Conservation (phyloP, 53 echinoderm and acorn worm genomes). For the Luidia sarsii region DNA sequence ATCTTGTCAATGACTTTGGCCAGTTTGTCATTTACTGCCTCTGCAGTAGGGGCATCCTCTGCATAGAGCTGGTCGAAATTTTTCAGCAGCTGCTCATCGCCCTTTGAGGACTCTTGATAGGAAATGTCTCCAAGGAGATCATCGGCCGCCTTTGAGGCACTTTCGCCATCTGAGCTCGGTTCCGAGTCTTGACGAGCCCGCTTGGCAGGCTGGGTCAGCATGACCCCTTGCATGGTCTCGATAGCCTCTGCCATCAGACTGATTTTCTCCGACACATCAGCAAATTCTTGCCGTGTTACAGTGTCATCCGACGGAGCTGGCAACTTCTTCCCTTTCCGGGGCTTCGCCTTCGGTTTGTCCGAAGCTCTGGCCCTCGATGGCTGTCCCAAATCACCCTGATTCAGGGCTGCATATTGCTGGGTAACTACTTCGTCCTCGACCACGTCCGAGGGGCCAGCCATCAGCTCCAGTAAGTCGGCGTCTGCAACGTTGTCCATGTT, state of each 20-base stretch:
- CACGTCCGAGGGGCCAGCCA: neutral
- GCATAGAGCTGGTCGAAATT: slow-evolving; percentile 9
- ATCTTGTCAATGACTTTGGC: slow-evolving; percentile 6
- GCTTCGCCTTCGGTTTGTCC: too few species aligned
- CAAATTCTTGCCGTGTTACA: slow-evolving; percentile 6
- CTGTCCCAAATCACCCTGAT: neutral
- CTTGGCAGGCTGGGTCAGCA: neutral
- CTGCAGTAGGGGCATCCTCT: slow-evolving; percentile 2
- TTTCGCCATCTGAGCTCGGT: neutral
- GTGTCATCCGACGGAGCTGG: neutral
- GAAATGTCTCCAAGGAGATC: neutral
- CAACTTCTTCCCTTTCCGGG: neutral
- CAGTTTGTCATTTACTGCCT: slow-evolving; percentile 1
- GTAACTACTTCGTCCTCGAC: neutral
- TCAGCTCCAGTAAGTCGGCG: neutral
- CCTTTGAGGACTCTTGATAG: neutral
- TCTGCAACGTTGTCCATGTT: neutral
- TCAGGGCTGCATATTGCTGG: neutral
- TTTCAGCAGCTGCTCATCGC: neutral
- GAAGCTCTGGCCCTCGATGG: neutral
- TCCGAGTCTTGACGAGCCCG: neutral
- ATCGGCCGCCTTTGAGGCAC: neutral
- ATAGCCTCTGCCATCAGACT: neutral
- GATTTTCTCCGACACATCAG: slow-evolving; percentile 5
- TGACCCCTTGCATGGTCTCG: neutral